Evolutionary conservation across 1,140 invertebrate genomes (phyloP).

Genomic region (Trypoxylus dichotomus): DNA sequence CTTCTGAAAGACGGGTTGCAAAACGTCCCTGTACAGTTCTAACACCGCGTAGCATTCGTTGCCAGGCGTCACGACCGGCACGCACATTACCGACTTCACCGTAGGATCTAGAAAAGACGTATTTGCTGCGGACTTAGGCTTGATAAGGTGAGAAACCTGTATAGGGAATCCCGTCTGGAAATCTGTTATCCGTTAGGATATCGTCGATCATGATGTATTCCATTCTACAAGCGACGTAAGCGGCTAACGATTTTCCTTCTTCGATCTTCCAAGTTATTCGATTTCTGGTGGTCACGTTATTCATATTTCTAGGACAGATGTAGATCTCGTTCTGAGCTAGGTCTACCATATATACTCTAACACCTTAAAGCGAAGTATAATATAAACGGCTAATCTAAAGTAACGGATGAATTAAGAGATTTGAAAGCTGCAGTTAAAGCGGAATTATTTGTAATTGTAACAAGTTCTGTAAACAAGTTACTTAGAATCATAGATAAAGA

Average conservation of each 20-base stretch:
- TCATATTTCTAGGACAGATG: slow-evolving; percentile 49
- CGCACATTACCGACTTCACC: slow-evolving; percentile 58
- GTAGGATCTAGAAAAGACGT: slow-evolving; percentile 40
- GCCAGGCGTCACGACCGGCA: slow-evolving; percentile 59
- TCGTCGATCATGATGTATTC: slow-evolving; percentile 57
- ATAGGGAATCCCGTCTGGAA: slow-evolving; percentile 56
- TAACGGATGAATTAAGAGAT: no score
- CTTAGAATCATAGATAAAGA: no score
- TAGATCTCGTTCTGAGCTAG: slow-evolving; percentile 56
- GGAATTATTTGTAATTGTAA: no score
- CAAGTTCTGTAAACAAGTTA: no score
- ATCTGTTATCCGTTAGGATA: slow-evolving; percentile 55
- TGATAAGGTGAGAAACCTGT: slow-evolving; percentile 8
- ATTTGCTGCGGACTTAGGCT: neutral
- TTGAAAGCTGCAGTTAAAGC: no score
- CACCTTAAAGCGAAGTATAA: slow-evolving; percentile 43
- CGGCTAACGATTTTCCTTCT: slow-evolving; percentile 56
- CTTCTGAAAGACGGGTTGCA: slow-evolving; percentile 45
- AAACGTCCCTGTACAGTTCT: slow-evolving; percentile 55
- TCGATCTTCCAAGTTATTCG: slow-evolving; percentile 59
- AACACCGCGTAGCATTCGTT: slow-evolving; percentile 59
- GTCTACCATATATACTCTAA: slow-evolving; percentile 58
- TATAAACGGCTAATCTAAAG: no score
- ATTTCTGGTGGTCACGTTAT: slow-evolving; percentile 52
- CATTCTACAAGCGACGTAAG: slow-evolving; percentile 58